Percentiles rank a stretch among this genome's conserved stretches.
Evolutionary conservation across 2,797 vertebrate species (phyloP).

Genomic region (Fringilla coelebs): DNA sequence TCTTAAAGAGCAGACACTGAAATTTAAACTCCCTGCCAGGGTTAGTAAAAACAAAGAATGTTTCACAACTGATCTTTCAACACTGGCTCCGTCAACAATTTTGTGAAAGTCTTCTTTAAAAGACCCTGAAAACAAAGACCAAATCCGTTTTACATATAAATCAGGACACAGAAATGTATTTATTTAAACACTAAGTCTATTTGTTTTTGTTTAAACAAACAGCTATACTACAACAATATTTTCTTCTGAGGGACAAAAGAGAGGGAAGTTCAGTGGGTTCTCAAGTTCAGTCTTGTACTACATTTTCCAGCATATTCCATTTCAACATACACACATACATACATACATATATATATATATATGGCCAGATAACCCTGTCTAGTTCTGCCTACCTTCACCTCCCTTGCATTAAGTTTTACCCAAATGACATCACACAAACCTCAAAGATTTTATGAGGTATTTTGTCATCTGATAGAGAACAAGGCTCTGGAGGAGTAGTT

Average conservation of each 20-base stretch:
- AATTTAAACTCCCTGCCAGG: background rate
- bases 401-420: background rate
- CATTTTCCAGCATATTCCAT: background rate
- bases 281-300: background rate
- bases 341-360: background rate
- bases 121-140: conserved; percentile 4
- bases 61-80: conserved; percentile 43
- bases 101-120: conserved; percentile 2
- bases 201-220: conserved; percentile 5
- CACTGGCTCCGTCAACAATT: background rate
- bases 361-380: background rate
- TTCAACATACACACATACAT: background rate
- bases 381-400: background rate
- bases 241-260: conserved; percentile 10
- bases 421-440: background rate
- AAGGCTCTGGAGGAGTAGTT: background rate
- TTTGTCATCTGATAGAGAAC: background rate
- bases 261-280: background rate
- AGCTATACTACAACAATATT: background rate
- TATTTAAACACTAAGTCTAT: conserved; percentile 15
- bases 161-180: background rate
- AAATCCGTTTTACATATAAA: background rate
- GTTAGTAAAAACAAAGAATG: conserved; percentile 11
- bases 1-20: background rate
- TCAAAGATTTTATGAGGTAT: background rate